Evolutionary conservation across 2,888 invertebrate species (phyloP), one percentile per base, ranked within the genome.

Genomic region (Tipula vernalis): DNA sequence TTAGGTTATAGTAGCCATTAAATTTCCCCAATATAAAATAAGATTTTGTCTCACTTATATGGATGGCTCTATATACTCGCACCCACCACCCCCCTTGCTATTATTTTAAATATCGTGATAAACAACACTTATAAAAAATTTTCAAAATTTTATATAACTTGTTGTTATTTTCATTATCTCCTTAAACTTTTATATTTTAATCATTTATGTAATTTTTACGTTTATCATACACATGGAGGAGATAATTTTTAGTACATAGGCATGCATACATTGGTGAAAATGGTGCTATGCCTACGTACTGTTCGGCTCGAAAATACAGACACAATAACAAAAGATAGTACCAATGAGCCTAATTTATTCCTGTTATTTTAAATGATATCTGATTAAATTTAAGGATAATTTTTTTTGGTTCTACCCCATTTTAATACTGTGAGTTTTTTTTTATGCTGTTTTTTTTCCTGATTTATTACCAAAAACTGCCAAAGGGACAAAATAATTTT

Each of bases 171-270:
- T 71, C 28, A 71, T 71, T 71, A 71, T 71, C 71, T 71, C 71
- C 71, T 71, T 71, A 71, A 57, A 71, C 71, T 71, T 71, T 57
- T 57, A 57, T 57, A 15, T 57, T 57, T 71, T 71, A 71, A 71
- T 71, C 71, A 71, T 71, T 71, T 71, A n/a, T n/a, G n/a, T n/a
- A 71, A 71, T 71, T 71, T 71, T 71, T 71, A 71, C 71, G 71
- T 71, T 71, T 71, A 71, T 71, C 71, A 71, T 71, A 71, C 28
- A 28, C 28, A 28, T n/a, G n/a, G n/a, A 10, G 28, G 71, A 71
- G 71, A 71, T 71, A 71, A 71, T 71, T n/a, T 71, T 71, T 71
- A 57, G 15, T n/a, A 18, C 28, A 71, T 10, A 71, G 18, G 28
- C 71, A 71, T 71, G 8, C 71, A 28, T 10, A 71, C 71, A 28